Conservation (phyloP, 2,113 vertebrate genomes). For the Poicephalus meyeri region DNA sequence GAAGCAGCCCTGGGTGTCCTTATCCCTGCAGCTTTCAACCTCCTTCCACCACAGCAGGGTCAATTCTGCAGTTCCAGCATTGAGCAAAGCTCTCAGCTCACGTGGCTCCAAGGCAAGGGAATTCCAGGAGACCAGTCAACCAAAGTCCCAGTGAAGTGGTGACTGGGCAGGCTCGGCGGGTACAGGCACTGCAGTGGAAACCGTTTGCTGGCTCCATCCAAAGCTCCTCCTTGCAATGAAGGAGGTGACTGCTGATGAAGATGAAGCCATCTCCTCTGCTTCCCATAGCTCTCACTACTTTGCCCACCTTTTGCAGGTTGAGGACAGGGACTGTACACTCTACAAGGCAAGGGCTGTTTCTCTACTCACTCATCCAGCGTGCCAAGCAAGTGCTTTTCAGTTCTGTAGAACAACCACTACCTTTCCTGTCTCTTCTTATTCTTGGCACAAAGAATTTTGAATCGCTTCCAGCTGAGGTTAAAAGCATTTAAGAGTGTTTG, state of each 20-base stretch:
- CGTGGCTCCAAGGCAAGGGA: fast-evolving
- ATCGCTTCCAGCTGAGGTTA: constrained; percentile 28
- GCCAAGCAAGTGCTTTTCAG: background rate
- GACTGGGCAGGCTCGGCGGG: fast-evolving
- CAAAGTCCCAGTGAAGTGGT: fast-evolving
- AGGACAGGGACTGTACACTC: fast-evolving
- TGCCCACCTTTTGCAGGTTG: background rate
- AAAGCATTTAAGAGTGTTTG: constrained; percentile 21
- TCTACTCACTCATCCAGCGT: background rate
- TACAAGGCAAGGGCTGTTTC: background rate
- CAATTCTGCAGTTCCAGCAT: background rate
- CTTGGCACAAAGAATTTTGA: constrained; percentile 41
- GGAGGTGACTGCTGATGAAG: background rate
- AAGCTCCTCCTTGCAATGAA: background rate
- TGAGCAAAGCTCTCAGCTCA: fast-evolving
- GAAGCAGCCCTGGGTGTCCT: background rate
- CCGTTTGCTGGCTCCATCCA: background rate
- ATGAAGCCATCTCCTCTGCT: background rate
- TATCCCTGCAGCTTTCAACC: background rate
- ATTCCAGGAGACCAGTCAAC: background rate
- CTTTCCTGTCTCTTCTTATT: constrained; percentile 61
- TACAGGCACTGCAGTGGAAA: background rate
- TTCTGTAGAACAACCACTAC: background rate
- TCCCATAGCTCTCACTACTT: background rate
- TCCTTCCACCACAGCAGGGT: fast-evolving